Conservation (phyloP, 2,113 vertebrate species). For the Bos javanicus region DNA sequence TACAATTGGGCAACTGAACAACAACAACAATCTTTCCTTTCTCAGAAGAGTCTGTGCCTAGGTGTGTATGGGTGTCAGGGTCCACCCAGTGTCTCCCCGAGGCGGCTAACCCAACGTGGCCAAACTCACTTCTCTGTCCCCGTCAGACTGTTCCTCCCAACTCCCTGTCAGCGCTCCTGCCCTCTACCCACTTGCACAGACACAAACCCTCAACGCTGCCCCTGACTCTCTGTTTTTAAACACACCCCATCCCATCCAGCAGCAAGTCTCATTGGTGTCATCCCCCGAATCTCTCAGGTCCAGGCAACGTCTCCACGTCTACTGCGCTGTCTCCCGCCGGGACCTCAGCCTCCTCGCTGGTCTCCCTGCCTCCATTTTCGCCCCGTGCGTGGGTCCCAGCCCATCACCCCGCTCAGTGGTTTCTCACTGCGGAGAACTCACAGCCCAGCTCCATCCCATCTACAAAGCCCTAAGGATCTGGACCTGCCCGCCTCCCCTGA, state of each 20-base stretch:
- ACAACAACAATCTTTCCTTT: background rate
- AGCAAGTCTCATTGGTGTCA: too few species aligned
- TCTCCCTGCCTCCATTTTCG: background rate
- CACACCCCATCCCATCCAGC: background rate
- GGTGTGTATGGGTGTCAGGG: accelerated
- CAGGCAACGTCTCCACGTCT: accelerated
- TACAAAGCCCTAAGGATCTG: too few species aligned
- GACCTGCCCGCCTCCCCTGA: background rate
- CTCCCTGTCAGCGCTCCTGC: background rate
- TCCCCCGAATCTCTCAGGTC: too few species aligned
- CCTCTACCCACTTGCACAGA: background rate
- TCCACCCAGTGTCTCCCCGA: background rate
- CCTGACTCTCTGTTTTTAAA: background rate
- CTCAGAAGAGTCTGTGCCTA: background rate
- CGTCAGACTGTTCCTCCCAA: accelerated
- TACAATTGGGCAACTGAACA: background rate
- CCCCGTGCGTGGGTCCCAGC: accelerated
- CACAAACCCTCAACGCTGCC: background rate
- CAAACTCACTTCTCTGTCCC: background rate
- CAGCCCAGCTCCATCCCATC: background rate
- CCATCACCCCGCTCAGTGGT: background rate
- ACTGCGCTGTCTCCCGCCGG: accelerated
- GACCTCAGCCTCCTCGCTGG: background rate
- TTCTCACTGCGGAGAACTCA: too few species aligned
- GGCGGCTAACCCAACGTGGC: accelerated